These are phyloP conservation scores for Metellina segmentata DNA, from an alignment of 2,888 invertebrate genomes.

Conservation along the genomic window DNA sequence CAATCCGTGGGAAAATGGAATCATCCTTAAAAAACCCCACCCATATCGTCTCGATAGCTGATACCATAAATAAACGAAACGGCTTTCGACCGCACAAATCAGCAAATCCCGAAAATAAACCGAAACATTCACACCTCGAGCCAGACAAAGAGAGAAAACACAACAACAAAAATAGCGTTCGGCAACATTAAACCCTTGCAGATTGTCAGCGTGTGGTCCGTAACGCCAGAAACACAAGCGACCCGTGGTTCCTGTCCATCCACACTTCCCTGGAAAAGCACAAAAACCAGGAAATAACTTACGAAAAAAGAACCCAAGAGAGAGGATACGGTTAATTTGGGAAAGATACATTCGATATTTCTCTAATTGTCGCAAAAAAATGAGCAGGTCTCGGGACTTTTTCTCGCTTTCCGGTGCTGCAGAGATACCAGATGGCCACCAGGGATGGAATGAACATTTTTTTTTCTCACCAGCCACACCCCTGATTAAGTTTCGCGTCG, in stretches of 20 bases:
- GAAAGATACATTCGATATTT: neutral
- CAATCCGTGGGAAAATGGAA: too few species aligned
- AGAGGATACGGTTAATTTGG: neutral
- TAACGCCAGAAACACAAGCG: too few species aligned
- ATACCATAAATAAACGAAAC: too few species aligned
- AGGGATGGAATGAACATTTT: too few species aligned
- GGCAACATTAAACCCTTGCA: neutral
- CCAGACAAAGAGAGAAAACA: neutral
- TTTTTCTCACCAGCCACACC: neutral
- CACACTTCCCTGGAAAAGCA: neutral
- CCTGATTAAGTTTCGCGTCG: neutral
- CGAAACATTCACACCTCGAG: neutral
- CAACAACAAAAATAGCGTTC: neutral
- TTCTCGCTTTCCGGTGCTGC: neutral
- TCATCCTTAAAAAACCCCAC: too few species aligned
- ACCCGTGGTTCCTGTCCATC: neutral
- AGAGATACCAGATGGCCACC: neutral
- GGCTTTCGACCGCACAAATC: too few species aligned
- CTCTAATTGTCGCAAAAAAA: neutral
- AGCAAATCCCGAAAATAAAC: too few species aligned
- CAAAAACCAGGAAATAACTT: neutral
- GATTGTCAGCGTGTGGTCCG: neutral
- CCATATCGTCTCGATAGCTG: too few species aligned
- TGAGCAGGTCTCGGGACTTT: neutral
- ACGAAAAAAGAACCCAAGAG: neutral